Conservation (phyloP, 2,797 vertebrate genomes). For the Rousettus madagascariensis region DNA sequence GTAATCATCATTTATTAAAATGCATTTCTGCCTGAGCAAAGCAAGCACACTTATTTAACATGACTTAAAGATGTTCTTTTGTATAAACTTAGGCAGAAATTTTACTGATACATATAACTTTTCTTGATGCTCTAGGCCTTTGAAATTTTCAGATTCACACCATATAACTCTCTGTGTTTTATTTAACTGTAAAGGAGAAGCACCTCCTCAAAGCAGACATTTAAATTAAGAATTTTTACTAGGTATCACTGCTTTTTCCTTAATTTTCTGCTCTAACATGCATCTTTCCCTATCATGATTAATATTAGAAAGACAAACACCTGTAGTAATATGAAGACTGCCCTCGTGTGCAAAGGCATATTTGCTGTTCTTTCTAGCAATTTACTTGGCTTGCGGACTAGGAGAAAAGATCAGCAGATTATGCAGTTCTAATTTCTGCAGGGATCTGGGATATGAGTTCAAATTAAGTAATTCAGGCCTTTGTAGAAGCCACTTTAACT, state of each 20-base stretch:
- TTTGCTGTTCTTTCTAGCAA: constrained; percentile 1
- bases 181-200: neutral
- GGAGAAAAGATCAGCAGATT: neutral
- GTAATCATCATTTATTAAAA: neutral
- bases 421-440: neutral
- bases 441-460: neutral
- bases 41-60: neutral
- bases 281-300: neutral
- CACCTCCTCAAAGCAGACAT: neutral
- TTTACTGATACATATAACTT: neutral
- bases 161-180: neutral
- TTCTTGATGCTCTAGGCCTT: constrained; percentile 21
- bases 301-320: neutral
- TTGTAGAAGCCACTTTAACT: neutral
- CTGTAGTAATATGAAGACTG: neutral
- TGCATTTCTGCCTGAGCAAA: neutral
- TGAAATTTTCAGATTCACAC: neutral
- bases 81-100: constrained; percentile 13
- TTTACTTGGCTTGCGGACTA: neutral
- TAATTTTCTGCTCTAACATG: neutral
- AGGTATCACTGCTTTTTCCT: neutral
- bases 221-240: constrained; percentile 48
- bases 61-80: constrained; percentile 10
- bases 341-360: neutral
- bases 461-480: constrained; percentile 10